Conservation (phyloP, 2,888 invertebrate genomes). For the Zygothrica quintamaculata region DNA sequence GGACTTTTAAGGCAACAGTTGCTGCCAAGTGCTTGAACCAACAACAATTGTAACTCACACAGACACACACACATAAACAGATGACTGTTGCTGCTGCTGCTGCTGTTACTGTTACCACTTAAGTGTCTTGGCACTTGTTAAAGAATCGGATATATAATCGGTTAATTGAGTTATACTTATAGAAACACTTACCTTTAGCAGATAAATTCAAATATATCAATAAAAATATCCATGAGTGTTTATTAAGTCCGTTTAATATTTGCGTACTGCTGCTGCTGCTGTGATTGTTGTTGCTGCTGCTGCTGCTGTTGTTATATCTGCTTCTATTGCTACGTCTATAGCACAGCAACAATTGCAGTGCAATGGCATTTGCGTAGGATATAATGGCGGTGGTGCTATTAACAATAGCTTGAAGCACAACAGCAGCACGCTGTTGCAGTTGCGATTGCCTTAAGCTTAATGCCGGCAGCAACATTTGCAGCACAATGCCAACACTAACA, state of each 20-base stretch:
- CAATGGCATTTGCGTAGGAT: constrained; percentile 56
- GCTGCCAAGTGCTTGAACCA: constrained; percentile 52
- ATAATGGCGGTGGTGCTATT: constrained; percentile 52
- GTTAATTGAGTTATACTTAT: constrained; percentile 76
- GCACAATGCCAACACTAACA: constrained; percentile 38
- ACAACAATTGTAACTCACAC: constrained; percentile 49
- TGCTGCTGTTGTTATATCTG: constrained; percentile 35
- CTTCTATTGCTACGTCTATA: constrained; percentile 35
- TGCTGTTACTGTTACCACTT: constrained; percentile 34
- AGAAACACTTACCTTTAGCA: constrained; percentile 84
- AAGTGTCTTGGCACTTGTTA: constrained; percentile 58
- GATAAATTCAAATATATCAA: constrained; percentile 85
- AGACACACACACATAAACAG: constrained; percentile 18
- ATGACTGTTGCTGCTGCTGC: constrained; percentile 13
- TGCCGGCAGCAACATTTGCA: constrained; percentile 59
- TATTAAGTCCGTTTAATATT: constrained; percentile 82
- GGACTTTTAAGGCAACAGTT: constrained; percentile 57
- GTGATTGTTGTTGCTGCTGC: constrained; percentile 38
- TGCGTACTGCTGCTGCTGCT: constrained; percentile 63
- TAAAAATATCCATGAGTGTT: constrained; percentile 85
- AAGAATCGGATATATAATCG: constrained; percentile 21
- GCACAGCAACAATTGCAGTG: constrained; percentile 36
- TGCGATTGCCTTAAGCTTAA: constrained; percentile 34
- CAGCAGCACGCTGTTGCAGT: constrained; percentile 33
- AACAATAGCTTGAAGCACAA: constrained; percentile 48